Conservation (phyloP, 2,797 vertebrate species). For the Molossus molossus region DNA sequence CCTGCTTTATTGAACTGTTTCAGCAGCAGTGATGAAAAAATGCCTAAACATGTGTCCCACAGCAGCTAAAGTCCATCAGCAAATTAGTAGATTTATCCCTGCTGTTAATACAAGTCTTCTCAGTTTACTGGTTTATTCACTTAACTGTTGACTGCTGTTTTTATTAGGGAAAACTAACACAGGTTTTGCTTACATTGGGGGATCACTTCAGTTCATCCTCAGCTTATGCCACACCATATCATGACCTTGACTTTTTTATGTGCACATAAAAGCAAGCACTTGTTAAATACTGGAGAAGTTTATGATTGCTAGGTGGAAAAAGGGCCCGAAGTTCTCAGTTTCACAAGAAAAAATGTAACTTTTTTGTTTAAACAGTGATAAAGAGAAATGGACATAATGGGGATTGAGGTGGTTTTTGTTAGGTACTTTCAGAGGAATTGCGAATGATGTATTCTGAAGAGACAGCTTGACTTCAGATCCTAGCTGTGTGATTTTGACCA, state of each 20-base stretch:
- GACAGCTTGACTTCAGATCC: not conserved
- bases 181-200: not conserved
- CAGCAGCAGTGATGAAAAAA: slow-evolving; percentile 43
- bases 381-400: not conserved
- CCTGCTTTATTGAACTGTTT: slow-evolving; percentile 17
- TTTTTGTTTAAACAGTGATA: not conserved
- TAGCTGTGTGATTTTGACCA: not conserved
- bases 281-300: not conserved
- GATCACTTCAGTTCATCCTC: not conserved
- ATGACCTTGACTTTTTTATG: slow-evolving; percentile 12
- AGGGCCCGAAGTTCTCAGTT: not conserved
- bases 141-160: slow-evolving; percentile 15
- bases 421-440: slow-evolving; percentile 2
- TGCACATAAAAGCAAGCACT: not conserved
- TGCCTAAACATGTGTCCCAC: not conserved
- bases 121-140: slow-evolving; percentile 31
- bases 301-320: not conserved
- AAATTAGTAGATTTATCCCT: not conserved
- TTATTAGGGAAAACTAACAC: not conserved
- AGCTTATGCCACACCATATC: not conserved
- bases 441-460: not conserved
- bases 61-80: slow-evolving; percentile 2
- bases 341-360: not conserved
- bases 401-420: not conserved
- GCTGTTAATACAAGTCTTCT: slow-evolving; percentile 2